A percentile compares a stretch with the other conserved stretches of the same genome.
Conservation (phyloP, 2,797 vertebrate genomes). For the Crocodylus rhombifer region DNA sequence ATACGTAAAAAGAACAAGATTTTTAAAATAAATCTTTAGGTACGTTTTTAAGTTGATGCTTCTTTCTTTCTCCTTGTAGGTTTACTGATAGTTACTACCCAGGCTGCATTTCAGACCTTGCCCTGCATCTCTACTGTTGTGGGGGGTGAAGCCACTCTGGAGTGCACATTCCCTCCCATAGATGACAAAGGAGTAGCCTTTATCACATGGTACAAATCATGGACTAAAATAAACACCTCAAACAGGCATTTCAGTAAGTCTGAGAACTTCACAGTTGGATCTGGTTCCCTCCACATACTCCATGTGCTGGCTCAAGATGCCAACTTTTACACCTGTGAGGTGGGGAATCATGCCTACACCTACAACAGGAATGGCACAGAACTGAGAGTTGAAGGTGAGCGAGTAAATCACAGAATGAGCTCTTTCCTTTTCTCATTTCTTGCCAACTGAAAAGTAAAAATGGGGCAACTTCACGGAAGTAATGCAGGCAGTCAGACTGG, state of each 20-base stretch:
- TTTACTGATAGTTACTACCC: not conserved
- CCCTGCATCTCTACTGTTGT: not conserved
- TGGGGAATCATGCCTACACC: not conserved
- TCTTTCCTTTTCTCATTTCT: too few species aligned
- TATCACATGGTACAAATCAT: not conserved
- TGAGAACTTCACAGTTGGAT: not conserved
- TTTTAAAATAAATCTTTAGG: too few species aligned
- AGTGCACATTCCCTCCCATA: not conserved
- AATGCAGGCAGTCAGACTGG: too few species aligned
- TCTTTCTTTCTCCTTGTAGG: not conserved
- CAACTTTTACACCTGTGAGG: not conserved
- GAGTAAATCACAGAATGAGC: fast-evolving
- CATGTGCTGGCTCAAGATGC: not conserved
- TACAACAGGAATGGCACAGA: not conserved
- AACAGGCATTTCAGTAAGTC: fast-evolving
- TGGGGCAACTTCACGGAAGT: too few species aligned
- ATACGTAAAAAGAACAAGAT: too few species aligned
- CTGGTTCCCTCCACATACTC: not conserved
- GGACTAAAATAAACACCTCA: fast-evolving
- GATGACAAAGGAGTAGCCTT: not conserved
- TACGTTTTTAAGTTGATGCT: not conserved
- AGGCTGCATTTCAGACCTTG: fast-evolving
- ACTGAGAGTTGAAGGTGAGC: not conserved
- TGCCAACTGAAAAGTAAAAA: too few species aligned
- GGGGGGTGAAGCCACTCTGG: not conserved